A percentile compares a stretch with the other conserved stretches of the same genome.
Conservation (phyloP, 1,140 invertebrate species). For the Drosophila teissieri region DNA sequence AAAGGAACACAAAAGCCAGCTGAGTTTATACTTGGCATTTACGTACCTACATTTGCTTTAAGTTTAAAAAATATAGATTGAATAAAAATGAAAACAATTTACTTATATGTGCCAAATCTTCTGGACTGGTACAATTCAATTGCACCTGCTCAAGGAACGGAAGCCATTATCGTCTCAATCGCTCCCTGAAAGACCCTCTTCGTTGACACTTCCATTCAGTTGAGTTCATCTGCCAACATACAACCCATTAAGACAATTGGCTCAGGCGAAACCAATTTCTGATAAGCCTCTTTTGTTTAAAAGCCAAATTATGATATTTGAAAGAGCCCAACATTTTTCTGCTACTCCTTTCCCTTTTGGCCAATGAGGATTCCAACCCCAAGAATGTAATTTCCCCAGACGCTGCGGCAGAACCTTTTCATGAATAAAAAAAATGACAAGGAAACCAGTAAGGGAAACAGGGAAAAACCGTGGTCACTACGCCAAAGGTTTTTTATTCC, state of each 20-base stretch:
- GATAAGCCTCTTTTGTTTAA: slow-evolving; percentile 82
- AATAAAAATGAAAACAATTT: slow-evolving; percentile 7
- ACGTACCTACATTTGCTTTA: too few relatives aligned
- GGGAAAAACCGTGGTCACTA: slow-evolving; percentile 61
- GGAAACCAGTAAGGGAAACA: slow-evolving; percentile 8
- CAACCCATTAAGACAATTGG: slow-evolving; percentile 78
- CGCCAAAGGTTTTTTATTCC: slow-evolving; percentile 40
- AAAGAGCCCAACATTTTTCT: slow-evolving; percentile 59
- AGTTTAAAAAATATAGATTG: too few relatives aligned
- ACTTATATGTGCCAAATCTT: neutral
- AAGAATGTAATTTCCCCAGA: slow-evolving; percentile 80
- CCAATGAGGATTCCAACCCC: slow-evolving; percentile 20
- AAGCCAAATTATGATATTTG: slow-evolving; percentile 81
- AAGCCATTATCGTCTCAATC: slow-evolving; percentile 36
- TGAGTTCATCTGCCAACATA: slow-evolving; percentile 56
- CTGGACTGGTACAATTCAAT: slow-evolving; percentile 3
- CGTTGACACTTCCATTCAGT: slow-evolving; percentile 52
- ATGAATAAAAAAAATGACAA: neutral
- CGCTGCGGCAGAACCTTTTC: slow-evolving; percentile 66
- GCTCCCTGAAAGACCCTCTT: slow-evolving; percentile 20
- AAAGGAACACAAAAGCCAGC: neutral
- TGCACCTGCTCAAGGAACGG: slow-evolving; percentile 27
- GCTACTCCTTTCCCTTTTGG: slow-evolving; percentile 13
- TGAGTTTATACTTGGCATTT: too few relatives aligned
- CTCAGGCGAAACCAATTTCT: slow-evolving; percentile 78